Evolutionary conservation across 2,888 invertebrate genomes (phyloP).

Genomic region (Hydrotaea cyrtoneurina): DNA sequence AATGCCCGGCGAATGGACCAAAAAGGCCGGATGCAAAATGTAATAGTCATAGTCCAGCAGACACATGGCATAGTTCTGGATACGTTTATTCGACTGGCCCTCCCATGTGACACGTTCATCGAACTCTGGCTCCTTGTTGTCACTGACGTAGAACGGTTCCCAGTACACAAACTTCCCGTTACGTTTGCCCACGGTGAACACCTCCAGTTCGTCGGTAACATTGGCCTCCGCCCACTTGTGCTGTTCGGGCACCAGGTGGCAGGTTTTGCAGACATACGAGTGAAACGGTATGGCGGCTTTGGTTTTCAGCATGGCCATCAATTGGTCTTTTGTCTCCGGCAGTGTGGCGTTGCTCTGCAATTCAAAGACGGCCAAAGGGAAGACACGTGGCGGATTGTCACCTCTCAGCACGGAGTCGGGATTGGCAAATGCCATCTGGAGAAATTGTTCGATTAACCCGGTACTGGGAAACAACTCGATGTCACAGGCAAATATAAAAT

Average conservation of each 20-base stretch:
- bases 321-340: conserved; percentile 72
- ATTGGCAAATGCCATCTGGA: conserved; percentile 89
- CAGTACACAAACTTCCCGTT: conserved; percentile 87
- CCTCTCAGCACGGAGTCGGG: conserved; percentile 75
- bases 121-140: conserved; percentile 91
- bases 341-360: conserved; percentile 64
- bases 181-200: conserved; percentile 88
- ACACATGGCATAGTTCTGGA: conserved; percentile 92
- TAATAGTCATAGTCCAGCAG: conserved; percentile 93
- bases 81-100: conserved; percentile 84
- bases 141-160: conserved; percentile 96
- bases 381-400: conserved; percentile 69
- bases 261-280: conserved; percentile 67
- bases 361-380: conserved; percentile 74
- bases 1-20: conserved; percentile 94
- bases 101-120: conserved; percentile 96
- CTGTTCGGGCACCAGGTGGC: conserved; percentile 71
- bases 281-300: conserved; percentile 71
- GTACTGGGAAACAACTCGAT: conserved; percentile 93
- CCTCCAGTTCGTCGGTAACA: conserved; percentile 53
- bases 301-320: conserved; percentile 67
- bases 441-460: conserved; percentile 88
- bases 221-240: conserved; percentile 66
- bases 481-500: conserved; percentile 91
- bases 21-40: conserved; percentile 92